Percentiles rank a stretch among this genome's conserved stretches.
These are phyloP conservation scores for Lumbricus terrestris DNA, from an alignment of 2,888 invertebrate genomes.

Conservation along the genomic window DNA sequence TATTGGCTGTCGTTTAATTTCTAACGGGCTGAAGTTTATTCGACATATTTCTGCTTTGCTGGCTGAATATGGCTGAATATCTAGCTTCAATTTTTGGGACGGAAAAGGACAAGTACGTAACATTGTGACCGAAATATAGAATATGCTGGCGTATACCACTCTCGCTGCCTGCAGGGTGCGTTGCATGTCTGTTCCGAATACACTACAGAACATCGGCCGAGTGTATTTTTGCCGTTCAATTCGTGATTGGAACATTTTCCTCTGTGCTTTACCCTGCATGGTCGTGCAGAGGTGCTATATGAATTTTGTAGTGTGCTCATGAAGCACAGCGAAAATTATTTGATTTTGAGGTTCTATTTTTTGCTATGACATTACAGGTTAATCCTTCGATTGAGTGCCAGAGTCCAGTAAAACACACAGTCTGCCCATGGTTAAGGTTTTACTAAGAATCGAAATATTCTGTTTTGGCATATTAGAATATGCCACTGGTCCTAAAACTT, in stretches of 20 bases:
- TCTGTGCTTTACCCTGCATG: neutral
- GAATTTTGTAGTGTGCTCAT: too few relatives aligned
- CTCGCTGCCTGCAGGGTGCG: neutral
- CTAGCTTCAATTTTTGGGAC: slow-evolving; percentile 42
- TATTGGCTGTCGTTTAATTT: neutral
- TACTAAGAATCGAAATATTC: neutral
- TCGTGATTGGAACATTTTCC: neutral
- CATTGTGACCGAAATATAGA: neutral
- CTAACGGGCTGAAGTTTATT: neutral
- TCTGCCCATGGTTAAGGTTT: neutral
- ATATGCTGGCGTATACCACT: neutral
- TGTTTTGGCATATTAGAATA: neutral
- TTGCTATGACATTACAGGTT: neutral
- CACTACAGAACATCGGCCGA: neutral
- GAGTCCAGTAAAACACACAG: neutral
- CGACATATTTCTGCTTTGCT: neutral
- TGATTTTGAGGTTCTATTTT: neutral
- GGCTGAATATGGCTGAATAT: slow-evolving; percentile 40
- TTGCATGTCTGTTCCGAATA: neutral
- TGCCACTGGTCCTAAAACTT: too few relatives aligned
- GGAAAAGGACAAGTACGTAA: slow-evolving; percentile 41
- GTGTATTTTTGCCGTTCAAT: neutral
- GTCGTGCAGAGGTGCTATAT: too few relatives aligned
- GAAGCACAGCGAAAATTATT: neutral
- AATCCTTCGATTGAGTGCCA: neutral